Conservation (phyloP, 1,140 invertebrate species). For the Penaeus chinensis region DNA sequence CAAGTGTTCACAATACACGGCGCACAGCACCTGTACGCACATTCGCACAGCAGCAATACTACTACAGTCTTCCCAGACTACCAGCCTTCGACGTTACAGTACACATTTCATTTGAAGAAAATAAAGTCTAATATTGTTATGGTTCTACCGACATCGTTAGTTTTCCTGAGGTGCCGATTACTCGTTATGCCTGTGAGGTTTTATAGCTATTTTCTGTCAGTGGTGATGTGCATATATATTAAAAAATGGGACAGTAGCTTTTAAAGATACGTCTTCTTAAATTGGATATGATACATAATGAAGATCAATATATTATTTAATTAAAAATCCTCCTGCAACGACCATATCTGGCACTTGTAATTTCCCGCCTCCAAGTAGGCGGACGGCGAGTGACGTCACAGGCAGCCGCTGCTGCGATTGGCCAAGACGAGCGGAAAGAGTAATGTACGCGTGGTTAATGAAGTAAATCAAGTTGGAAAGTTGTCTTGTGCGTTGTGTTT, state of each 20-base stretch:
- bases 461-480: conserved; percentile 48
- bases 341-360: background rate
- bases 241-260: too few relatives aligned
- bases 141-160: conserved; percentile 42
- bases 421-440: conserved; percentile 29
- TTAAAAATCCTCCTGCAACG: background rate
- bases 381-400: conserved; percentile 39
- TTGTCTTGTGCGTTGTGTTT: conserved; percentile 44
- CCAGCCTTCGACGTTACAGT: conserved; percentile 31
- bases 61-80: background rate
- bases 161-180: conserved; percentile 20
- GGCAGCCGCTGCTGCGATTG: conserved; percentile 38
- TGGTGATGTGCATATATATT: too few relatives aligned
- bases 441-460: conserved; percentile 57
- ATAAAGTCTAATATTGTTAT: conserved; percentile 50
- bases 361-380: conserved; percentile 41
- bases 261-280: too few relatives aligned
- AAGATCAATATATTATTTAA: too few relatives aligned
- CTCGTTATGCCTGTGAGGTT: background rate
- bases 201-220: background rate
- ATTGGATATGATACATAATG: too few relatives aligned
- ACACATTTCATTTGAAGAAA: conserved; percentile 59
- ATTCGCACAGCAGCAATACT: background rate
- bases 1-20: background rate
- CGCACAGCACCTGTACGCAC: conserved; percentile 2